phyloP scores from a whole-genome alignment of 2,797 vertebrate species.

The Coregonus ussuriensis region DNA sequence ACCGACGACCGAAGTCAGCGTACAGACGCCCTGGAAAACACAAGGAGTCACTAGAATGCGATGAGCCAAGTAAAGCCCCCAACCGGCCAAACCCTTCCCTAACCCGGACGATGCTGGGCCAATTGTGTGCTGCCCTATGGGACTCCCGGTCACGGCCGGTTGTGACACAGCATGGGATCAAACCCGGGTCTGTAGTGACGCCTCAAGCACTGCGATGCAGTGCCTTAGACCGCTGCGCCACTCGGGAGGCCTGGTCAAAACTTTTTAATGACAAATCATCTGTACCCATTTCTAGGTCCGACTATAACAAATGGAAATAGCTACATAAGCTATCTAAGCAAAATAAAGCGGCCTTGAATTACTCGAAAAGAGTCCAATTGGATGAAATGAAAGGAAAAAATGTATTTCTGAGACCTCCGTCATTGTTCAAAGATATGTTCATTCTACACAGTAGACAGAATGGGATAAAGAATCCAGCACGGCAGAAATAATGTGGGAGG shows the following conservation, averaged over 20 bases:
- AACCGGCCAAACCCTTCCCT: too few relatives aligned
- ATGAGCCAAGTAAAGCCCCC: too few relatives aligned
- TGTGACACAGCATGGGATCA: too few relatives aligned
- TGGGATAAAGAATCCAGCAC: background rate
- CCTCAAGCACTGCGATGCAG: too few relatives aligned
- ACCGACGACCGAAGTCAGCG: too few relatives aligned
- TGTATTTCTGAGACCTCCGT: background rate
- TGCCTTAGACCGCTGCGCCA: too few relatives aligned
- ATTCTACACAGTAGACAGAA: background rate
- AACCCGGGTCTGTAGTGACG: too few relatives aligned
- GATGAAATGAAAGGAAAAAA: background rate
- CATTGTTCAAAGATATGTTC: background rate
- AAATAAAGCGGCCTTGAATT: background rate
- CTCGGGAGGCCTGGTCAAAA: background rate
- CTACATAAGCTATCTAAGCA: background rate
- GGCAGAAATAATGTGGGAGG: conserved; percentile 6
- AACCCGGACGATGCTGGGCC: too few relatives aligned
- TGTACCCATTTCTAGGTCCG: background rate
- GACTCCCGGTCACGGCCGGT: too few relatives aligned
- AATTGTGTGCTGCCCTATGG: too few relatives aligned
- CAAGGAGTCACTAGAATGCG: too few relatives aligned
- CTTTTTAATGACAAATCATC: background rate
- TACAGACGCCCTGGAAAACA: too few relatives aligned
- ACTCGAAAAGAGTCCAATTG: background rate
- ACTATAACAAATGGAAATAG: background rate